Evolutionary conservation across 2,888 invertebrate species (phyloP).

Genomic region (Meteorus colon): DNA sequence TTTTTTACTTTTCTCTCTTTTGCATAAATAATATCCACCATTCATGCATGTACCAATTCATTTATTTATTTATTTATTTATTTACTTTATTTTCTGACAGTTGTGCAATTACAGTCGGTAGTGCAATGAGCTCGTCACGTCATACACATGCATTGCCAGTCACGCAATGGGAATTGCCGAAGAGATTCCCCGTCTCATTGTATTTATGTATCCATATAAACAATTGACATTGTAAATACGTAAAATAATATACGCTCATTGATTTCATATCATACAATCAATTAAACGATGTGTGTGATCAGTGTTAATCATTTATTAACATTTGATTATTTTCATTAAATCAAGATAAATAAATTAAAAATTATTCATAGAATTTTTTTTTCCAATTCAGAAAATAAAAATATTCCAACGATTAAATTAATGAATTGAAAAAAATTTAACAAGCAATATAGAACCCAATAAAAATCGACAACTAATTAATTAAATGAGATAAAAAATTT

Average conservation of each 20-base stretch:
- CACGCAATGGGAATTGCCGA: conserved; percentile 32
- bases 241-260: background rate
- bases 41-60: background rate
- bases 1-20: background rate
- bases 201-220: conserved; percentile 8
- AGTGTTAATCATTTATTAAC: background rate
- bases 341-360: too few species aligned
- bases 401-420: too few species aligned
- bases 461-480: background rate
- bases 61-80: background rate
- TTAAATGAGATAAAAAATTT: background rate
- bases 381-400: too few species aligned
- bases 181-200: conserved; percentile 21
- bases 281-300: background rate
- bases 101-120: conserved; percentile 17
- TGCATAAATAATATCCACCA: background rate
- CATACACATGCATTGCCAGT: conserved; percentile 1
- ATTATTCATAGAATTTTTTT: too few species aligned
- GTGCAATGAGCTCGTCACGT: conserved; percentile 35
- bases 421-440: too few species aligned
- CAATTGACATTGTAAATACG: background rate
- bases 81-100: conserved; percentile 2
- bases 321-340: background rate
- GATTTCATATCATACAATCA: background rate
- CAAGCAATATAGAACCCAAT: too few species aligned